phyloP scores from a whole-genome alignment of 2,888 invertebrate genomes.

The Deilephila porcellus region DNA sequence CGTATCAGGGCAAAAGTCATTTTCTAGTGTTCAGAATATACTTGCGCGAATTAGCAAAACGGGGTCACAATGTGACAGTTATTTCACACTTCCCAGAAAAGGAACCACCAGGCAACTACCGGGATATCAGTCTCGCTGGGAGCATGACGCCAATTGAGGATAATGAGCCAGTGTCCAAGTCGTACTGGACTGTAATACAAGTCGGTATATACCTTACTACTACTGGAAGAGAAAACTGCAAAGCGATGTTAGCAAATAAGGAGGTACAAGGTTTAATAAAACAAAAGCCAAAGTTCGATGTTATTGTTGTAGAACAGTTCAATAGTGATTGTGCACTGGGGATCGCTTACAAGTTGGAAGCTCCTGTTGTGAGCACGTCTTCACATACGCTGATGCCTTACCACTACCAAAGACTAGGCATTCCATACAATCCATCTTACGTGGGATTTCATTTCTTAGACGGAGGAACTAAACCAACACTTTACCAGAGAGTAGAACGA shows the following conservation, averaged over 20 bases:
- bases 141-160: constrained; percentile 54
- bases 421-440: constrained; percentile 85
- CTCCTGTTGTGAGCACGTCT: constrained; percentile 85
- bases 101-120: constrained; percentile 80
- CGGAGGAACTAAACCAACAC: constrained; percentile 70
- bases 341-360: constrained; percentile 86
- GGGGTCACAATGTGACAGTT: constrained; percentile 88
- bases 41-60: constrained; percentile 83
- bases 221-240: constrained; percentile 66
- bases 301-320: constrained; percentile 89
- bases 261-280: constrained; percentile 69
- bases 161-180: constrained; percentile 51
- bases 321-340: constrained; percentile 89
- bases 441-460: constrained; percentile 82
- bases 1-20: constrained; percentile 89
- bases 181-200: constrained; percentile 52
- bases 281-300: constrained; percentile 84
- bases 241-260: constrained; percentile 61
- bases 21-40: constrained; percentile 86
- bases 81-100: constrained; percentile 86
- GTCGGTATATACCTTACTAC: constrained; percentile 49
- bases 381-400: constrained; percentile 87
- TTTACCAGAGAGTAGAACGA: constrained; percentile 69
- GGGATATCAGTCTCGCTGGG: constrained; percentile 82
- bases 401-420: constrained; percentile 83